phyloP scores from a whole-genome alignment of 2,888 invertebrate genomes.

The Hirtodrosophila alboralis region DNA sequence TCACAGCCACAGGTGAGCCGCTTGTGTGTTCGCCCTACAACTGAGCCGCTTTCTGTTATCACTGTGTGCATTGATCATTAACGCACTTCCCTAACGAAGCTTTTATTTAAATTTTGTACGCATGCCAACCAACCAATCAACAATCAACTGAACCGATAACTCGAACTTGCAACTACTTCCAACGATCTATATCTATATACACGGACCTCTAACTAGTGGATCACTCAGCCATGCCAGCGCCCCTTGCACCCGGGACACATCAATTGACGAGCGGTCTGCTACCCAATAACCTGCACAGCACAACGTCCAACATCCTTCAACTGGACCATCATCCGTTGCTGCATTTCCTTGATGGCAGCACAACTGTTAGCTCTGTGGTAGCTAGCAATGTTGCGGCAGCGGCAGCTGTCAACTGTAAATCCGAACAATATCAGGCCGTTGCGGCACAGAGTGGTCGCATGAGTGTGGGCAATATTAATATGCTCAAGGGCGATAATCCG shows the following conservation, averaged over 20 bases:
- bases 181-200: conserved; percentile 41
- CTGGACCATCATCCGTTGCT: conserved; percentile 81
- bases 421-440: conserved; percentile 62
- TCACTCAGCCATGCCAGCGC: conserved; percentile 69
- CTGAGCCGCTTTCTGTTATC: conserved; percentile 81
- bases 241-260: conserved; percentile 62
- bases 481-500: conserved; percentile 72
- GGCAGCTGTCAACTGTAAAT: conserved; percentile 61
- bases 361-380: conserved; percentile 81
- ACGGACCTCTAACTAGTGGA: conserved; percentile 54
- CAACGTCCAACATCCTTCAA: conserved; percentile 73
- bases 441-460: conserved; percentile 58
- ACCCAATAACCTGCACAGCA: conserved; percentile 71
- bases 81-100: conserved; percentile 83
- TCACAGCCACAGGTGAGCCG: conserved; percentile 76
- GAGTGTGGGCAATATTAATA: conserved; percentile 69
- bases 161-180: conserved; percentile 32
- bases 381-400: conserved; percentile 65
- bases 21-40: conserved; percentile 82
- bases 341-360: conserved; percentile 81
- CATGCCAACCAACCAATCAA: conserved; percentile 62
- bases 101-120: conserved; percentile 83
- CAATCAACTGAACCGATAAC: conserved; percentile 48
- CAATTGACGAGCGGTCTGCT: conserved; percentile 64
- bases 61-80: conserved; percentile 78